A percentile compares a stretch with the other conserved stretches of the same genome.
phyloP scores from a whole-genome alignment of 1,140 invertebrate genomes.

The Brachionus manjavacas region DNA sequence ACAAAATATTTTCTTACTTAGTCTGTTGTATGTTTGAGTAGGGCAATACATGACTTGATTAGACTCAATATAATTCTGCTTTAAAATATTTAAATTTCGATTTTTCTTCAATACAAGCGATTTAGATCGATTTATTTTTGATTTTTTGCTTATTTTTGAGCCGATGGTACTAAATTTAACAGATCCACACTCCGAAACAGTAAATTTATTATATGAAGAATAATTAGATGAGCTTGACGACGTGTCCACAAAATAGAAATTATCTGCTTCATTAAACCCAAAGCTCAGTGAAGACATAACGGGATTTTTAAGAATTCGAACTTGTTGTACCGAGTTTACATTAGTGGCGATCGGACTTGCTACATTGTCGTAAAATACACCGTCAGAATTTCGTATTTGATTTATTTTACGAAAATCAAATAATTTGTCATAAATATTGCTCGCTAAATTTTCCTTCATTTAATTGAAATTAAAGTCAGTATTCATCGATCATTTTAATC shows the following conservation, averaged over 20 bases:
- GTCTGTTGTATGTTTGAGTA: neutral
- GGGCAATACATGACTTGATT: neutral
- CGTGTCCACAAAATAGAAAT: neutral
- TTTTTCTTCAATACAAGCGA: constrained; percentile 6
- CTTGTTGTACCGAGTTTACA: neutral
- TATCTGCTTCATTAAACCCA: neutral
- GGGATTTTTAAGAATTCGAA: neutral
- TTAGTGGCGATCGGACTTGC: neutral
- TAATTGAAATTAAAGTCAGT: neutral
- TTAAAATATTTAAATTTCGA: neutral
- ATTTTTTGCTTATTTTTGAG: neutral
- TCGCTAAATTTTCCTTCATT: neutral
- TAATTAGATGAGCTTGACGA: neutral
- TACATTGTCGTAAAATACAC: neutral
- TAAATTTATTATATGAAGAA: constrained; percentile 10
- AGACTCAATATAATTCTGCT: neutral
- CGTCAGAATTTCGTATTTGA: neutral
- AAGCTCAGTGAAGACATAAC: neutral
- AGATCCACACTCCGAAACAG: neutral
- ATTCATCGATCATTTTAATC: neutral
- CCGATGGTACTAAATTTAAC: neutral
- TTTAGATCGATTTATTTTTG: neutral
- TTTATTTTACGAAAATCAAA: constrained; percentile 8
- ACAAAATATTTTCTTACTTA: neutral
- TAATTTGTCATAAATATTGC: constrained; percentile 7